Evolutionary conservation across 2,113 vertebrate genomes (phyloP).

Genomic region (Prietella phreatophila): DNA sequence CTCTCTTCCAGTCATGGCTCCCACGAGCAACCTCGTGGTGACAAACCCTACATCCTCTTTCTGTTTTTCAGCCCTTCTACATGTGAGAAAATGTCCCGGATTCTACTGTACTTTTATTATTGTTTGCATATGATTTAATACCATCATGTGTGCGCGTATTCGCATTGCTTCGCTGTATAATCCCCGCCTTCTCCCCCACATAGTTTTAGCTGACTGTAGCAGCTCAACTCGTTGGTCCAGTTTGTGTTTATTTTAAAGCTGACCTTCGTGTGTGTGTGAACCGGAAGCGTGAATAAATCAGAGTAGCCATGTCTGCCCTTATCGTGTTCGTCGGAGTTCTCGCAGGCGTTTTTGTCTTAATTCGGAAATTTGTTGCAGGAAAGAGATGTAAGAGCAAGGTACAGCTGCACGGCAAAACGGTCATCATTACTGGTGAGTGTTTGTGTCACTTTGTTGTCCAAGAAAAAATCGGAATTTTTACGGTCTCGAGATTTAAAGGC

Average conservation of each 20-base stretch:
- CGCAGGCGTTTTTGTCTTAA: slow-evolving; percentile 25
- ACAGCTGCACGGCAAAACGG: slow-evolving; percentile 80
- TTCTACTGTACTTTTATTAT: no score
- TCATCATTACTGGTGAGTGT: slow-evolving; percentile 80
- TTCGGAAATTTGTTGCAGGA: slow-evolving; percentile 24
- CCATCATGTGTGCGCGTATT: no score
- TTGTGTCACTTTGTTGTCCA: background rate
- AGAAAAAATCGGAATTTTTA: no score
- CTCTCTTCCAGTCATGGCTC: no score
- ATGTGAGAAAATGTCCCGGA: no score
- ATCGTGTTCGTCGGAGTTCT: slow-evolving; percentile 34
- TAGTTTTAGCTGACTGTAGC: background rate
- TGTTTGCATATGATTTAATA: no score
- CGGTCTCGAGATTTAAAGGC: background rate
- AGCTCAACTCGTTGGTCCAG: background rate
- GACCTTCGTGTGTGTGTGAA: background rate
- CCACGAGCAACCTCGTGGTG: no score
- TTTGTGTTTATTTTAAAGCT: background rate
- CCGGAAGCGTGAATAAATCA: background rate
- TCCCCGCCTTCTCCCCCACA: no score
- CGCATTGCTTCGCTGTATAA: no score
- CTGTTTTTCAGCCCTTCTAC: no score
- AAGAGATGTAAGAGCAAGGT: slow-evolving; percentile 59
- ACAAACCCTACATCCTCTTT: no score
- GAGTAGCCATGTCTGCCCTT: slow-evolving; percentile 25